Evolutionary conservation across 2,113 vertebrate species (phyloP).

Genomic region (Aphyosemion australe): DNA sequence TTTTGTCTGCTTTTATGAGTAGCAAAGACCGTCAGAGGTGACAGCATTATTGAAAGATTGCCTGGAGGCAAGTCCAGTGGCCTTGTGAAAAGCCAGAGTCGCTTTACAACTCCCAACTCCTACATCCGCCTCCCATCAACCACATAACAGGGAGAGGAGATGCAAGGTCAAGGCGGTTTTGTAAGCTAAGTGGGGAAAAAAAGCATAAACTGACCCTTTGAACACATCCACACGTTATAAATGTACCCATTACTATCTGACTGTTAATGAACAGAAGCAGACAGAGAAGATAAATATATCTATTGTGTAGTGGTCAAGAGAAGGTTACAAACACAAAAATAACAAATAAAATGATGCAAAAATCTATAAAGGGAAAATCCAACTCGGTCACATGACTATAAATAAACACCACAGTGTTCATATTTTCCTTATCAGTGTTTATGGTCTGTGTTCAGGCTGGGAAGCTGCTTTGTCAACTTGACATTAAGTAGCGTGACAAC

Average conservation of each 20-base stretch:
- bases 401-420: background rate
- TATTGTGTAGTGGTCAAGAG: background rate
- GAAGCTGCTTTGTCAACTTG: constrained; percentile 33
- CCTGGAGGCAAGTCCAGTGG: constrained; percentile 21
- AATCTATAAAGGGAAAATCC: background rate
- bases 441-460: constrained; percentile 9
- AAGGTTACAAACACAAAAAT: background rate
- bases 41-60: constrained; percentile 37
- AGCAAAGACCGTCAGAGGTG: constrained; percentile 35
- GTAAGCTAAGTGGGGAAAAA: constrained; percentile 21
- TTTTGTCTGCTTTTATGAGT: constrained; percentile 12
- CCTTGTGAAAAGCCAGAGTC: constrained; percentile 56
- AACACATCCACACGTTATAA: constrained; percentile 21
- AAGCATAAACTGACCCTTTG: constrained; percentile 25
- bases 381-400: background rate
- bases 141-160: constrained; percentile 25
- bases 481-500: constrained; percentile 33
- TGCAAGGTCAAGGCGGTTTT: constrained; percentile 49
- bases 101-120: constrained; percentile 30
- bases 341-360: background rate
- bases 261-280: constrained; percentile 7
- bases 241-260: constrained; percentile 37
- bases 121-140: constrained; percentile 33
- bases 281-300: constrained; percentile 7
- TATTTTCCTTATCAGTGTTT: constrained; percentile 4